Conservation (phyloP, 53 echinoderm and acorn worm species). For the Holothuria leucospilota region DNA sequence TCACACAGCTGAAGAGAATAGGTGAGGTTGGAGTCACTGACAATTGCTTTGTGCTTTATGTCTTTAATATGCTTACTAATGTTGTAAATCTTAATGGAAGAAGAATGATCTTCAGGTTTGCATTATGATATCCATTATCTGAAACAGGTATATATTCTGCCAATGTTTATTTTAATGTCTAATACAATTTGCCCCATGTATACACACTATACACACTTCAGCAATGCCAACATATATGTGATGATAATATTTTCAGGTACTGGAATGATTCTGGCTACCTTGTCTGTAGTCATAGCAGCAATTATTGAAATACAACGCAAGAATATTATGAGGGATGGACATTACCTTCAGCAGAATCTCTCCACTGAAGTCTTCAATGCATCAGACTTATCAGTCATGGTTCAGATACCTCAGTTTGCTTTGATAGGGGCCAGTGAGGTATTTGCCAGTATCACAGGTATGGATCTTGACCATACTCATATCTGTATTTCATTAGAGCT, state of each 20-base stretch:
- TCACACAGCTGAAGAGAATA: constrained; percentile 83
- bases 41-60: too few species aligned
- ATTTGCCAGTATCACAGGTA: constrained; percentile 88
- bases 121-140: too few species aligned
- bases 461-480: background rate
- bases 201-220: too few species aligned
- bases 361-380: constrained; percentile 73
- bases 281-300: constrained; percentile 76
- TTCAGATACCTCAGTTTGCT: constrained; percentile 90
- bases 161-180: too few species aligned
- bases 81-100: too few species aligned
- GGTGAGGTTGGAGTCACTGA: constrained; percentile 50
- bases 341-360: constrained; percentile 58
- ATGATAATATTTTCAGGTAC: constrained; percentile 62
- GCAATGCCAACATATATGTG: too few species aligned
- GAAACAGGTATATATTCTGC: too few species aligned
- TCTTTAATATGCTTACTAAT: too few species aligned
- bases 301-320: constrained; percentile 72
- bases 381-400: constrained; percentile 71
- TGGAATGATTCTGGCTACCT: constrained; percentile 83
- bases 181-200: too few species aligned
- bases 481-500: too few species aligned
- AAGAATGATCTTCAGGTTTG: too few species aligned
- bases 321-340: constrained; percentile 60
- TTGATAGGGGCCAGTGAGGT: constrained; percentile 94